Base-by-base conservation (phyloP, 2,888 invertebrate genomes). In the Caenorhabditis sp. region DNA sequence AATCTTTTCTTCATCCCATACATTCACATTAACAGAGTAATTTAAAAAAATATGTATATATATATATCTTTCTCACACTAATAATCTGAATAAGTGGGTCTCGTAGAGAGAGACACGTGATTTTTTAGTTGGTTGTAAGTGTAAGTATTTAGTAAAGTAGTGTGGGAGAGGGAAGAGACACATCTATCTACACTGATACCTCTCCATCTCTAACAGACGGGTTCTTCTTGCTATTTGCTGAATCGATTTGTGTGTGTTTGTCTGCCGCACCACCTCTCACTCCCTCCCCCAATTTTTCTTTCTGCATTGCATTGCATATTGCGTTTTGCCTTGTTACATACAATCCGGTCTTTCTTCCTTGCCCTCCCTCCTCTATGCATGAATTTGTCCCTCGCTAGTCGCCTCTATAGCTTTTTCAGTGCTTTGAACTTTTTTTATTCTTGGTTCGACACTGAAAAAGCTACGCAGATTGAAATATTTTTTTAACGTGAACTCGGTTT, bases 281-380 rank as follows among this genome's bases (percentile, higher is more conserved):
- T 55, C 57, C 1, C 57, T 58, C 24, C 19, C 31, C 26, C 19
- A 26, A 31, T 31, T 31, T 21, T 58, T 17, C 27, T 27, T 14
- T 24, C 8, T 58, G 24, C 24, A 26, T 31, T 58, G 14, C 24
- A 26, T n/a, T 19, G 27, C 24, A 36, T 17, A 58, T 58, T 27
- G 26, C 17, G n/a, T 24, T 21, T 55, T 55, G n/a, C 27, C 27
- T 55, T 51, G 51, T 51, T 19, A 23, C 21, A 23, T 51, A 51
- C 51, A 51, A 51, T 51, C 51, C 51, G 51, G 51, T 57, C 57
- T 24, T 57, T 57, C 27, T 57, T 36, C 36, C 27, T 26, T 57
- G n/a, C 27, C 14, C n/a, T n/a, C n/a, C 31, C 31, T 10, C 27
- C 57, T 57, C 57, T 57, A 17, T 57, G 12, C 43, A 43, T 43